Conservation (phyloP, 2,888 invertebrate species). For the Luperina testacea region DNA sequence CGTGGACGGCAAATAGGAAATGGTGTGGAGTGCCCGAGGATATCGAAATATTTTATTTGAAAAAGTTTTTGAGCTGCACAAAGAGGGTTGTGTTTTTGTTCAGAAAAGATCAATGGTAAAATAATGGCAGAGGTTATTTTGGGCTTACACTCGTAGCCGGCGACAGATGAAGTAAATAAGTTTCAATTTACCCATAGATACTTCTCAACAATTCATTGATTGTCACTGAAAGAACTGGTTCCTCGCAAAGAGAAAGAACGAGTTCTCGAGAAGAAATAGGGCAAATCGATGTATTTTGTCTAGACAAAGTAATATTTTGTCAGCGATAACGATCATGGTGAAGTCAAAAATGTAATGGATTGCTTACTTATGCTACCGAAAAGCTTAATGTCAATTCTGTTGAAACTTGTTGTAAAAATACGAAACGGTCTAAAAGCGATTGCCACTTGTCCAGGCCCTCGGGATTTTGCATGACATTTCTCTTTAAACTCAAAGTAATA, state of each 20-base stretch:
- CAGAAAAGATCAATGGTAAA: neutral
- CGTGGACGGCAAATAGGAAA: conserved; percentile 58
- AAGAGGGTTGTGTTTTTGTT: neutral
- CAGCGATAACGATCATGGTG: neutral
- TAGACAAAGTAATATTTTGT: neutral
- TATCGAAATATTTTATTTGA: conserved; percentile 19
- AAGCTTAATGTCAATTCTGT: neutral
- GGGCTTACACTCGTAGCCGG: neutral
- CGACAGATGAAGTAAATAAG: neutral
- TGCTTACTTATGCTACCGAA: neutral
- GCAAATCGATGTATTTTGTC: neutral
- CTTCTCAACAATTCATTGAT: too few species aligned
- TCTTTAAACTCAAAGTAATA: neutral
- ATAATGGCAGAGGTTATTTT: neutral
- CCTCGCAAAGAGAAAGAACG: too few species aligned
- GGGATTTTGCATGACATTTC: neutral
- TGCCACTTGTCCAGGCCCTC: neutral
- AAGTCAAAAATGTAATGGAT: neutral
- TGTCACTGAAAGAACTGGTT: neutral
- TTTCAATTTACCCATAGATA: neutral
- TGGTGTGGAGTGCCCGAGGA: conserved; percentile 49
- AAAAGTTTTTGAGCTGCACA: conserved; percentile 7
- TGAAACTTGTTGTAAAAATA: neutral
- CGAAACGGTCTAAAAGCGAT: neutral
- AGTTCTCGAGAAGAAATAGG: neutral